These are phyloP conservation scores for Echinometra lucunter DNA, from an alignment of 53 echinoderm and acorn worm species.

Conservation along the genomic window DNA sequence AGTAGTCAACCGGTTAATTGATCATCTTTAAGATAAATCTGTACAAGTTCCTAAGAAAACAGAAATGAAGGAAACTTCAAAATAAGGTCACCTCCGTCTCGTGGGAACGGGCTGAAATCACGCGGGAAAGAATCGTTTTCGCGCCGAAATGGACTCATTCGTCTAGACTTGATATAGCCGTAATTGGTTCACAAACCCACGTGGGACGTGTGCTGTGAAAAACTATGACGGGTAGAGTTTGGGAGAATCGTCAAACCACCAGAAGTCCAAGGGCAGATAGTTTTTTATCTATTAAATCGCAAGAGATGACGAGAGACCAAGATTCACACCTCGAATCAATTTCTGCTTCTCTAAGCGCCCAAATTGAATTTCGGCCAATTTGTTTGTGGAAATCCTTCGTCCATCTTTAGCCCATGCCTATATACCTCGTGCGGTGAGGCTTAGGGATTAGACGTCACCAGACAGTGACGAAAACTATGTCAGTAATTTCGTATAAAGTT, in stretches of 20 bases:
- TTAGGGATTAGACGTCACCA: not conserved
- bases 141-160: conserved; percentile 22
- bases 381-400: conserved; percentile 16
- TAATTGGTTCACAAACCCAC: conserved; percentile 52
- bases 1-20: no score
- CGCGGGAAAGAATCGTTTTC: conserved; percentile 45
- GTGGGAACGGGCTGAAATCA: not conserved
- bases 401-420: no score
- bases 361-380: conserved; percentile 53
- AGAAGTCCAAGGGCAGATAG: conserved; percentile 41
- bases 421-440: not conserved
- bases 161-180: conserved; percentile 37
- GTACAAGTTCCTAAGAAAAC: not conserved
- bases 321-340: conserved; percentile 19
- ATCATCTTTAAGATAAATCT: not conserved
- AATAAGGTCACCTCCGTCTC: conserved; percentile 2
- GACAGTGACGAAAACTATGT: not conserved
- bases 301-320: not conserved
- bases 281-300: not conserved
- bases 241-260: not conserved
- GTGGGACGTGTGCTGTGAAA: not conserved
- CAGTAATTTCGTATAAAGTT: not conserved
- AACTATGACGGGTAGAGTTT: not conserved
- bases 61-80: not conserved
- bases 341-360: conserved; percentile 51